These are phyloP conservation scores for Stictocephala bisonia DNA, from an alignment of 2,888 invertebrate genomes.

Conservation along the genomic window DNA sequence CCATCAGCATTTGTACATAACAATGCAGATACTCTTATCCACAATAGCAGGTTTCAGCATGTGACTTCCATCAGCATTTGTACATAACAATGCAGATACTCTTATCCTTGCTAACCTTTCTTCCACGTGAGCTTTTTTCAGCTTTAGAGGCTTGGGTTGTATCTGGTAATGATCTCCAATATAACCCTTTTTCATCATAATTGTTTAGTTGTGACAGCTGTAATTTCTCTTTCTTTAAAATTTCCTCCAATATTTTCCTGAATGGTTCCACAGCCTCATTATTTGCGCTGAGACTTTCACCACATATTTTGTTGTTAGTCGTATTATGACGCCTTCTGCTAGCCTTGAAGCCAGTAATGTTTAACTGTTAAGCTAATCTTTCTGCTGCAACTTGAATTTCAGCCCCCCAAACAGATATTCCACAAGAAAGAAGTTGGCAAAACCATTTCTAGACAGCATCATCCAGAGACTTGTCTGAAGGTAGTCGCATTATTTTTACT, in stretches of 20 bases:
- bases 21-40: too few relatives aligned
- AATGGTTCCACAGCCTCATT: conserved; percentile 34
- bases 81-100: too few relatives aligned
- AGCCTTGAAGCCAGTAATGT: conserved; percentile 28
- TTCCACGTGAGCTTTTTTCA: conserved; percentile 20
- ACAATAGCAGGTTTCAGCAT: too few relatives aligned
- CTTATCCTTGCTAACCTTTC: conserved; percentile 25
- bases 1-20: too few relatives aligned
- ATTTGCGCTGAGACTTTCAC: too few relatives aligned
- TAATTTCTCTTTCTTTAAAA: conserved; percentile 34
- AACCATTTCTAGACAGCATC: conserved; percentile 43
- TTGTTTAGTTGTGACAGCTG: conserved; percentile 35
- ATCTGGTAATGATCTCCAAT: too few relatives aligned
- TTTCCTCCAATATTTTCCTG: conserved; percentile 17
- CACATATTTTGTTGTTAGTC: conserved; percentile 42
- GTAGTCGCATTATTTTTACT: conserved; percentile 18
- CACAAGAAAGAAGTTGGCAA: conserved; percentile 35
- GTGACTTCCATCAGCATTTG: too few relatives aligned
- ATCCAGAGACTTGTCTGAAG: background rate
- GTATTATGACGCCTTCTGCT: conserved; percentile 37
- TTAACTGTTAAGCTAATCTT: conserved; percentile 19
- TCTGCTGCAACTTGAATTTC: conserved; percentile 26
- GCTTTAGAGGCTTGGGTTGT: conserved; percentile 32
- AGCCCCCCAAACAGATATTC: conserved; percentile 30
- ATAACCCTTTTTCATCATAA: conserved; percentile 11